phyloP scores from a whole-genome alignment of 1,140 invertebrate genomes.

The Stenopsyche tienmushanensis region DNA sequence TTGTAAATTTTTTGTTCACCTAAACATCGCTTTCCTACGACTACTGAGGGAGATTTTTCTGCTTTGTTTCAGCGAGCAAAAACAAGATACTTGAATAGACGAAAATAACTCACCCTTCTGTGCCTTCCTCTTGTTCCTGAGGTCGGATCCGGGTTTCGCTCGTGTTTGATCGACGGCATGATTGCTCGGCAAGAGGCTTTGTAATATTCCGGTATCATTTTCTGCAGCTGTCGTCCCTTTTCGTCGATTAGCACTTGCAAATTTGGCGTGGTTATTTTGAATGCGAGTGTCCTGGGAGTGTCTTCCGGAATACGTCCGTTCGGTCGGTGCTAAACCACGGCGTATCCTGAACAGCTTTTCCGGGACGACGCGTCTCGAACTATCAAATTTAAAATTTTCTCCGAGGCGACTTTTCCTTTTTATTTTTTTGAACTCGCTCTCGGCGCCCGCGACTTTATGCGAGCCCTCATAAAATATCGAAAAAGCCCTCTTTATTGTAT shows the following conservation, averaged over 20 bases:
- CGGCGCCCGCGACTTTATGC: no score
- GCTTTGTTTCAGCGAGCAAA: constrained; percentile 2
- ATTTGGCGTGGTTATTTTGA: no score
- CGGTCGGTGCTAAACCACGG: no score
- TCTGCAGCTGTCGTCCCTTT: background rate
- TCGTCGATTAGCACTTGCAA: background rate
- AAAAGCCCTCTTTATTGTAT: background rate
- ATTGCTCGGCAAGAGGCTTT: background rate
- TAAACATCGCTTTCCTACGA: no score
- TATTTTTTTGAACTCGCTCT: no score
- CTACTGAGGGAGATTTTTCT: background rate
- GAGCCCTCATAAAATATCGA: background rate
- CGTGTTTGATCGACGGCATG: background rate
- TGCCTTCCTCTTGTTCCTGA: constrained; percentile 26
- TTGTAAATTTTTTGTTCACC: no score
- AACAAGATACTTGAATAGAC: constrained; percentile 16
- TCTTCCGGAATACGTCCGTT: no score
- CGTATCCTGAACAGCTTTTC: no score
- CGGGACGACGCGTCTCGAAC: no score
- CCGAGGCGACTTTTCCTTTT: no score
- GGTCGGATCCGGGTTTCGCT: background rate
- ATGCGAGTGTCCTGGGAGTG: no score
- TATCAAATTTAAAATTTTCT: no score
- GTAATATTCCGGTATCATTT: background rate
- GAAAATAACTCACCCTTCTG: constrained; percentile 36